These are phyloP conservation scores for Heliconius eleuchia DNA, from an alignment of 1,140 invertebrate species.

Conservation along the genomic window DNA sequence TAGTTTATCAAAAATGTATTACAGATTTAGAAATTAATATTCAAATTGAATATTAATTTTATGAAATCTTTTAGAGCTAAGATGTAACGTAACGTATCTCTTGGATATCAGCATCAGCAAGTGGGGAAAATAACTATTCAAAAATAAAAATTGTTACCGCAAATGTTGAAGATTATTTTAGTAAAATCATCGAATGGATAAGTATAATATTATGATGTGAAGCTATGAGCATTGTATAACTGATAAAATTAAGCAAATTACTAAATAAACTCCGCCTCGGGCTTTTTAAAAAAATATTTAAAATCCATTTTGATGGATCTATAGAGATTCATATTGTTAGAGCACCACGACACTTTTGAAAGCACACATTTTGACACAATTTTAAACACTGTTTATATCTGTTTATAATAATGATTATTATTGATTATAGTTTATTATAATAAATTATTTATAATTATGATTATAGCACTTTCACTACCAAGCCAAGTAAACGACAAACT, in stretches of 20 bases:
- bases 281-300: conserved; percentile 9
- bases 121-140: too few species aligned
- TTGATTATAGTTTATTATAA: not conserved
- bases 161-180: not conserved
- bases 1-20: too few species aligned
- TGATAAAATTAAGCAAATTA: not conserved
- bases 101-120: too few species aligned
- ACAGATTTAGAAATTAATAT: too few species aligned
- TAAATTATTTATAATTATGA: not conserved
- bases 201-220: not conserved
- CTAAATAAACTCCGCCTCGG: not conserved
- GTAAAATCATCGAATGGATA: not conserved
- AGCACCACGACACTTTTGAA: conserved; percentile 1
- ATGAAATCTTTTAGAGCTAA: too few species aligned
- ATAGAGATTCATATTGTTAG: conserved; percentile 1
- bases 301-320: conserved; percentile 12
- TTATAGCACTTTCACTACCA: not conserved
- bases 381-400: not conserved
- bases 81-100: too few species aligned
- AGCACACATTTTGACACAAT: not conserved
- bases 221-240: not conserved
- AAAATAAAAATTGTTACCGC: too few species aligned
- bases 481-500: not conserved
- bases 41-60: too few species aligned
- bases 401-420: not conserved